Evolutionary conservation across 2,797 vertebrate genomes (phyloP), one percentile per base, ranked within the genome.

Genomic region (Microhierax caerulescens): DNA sequence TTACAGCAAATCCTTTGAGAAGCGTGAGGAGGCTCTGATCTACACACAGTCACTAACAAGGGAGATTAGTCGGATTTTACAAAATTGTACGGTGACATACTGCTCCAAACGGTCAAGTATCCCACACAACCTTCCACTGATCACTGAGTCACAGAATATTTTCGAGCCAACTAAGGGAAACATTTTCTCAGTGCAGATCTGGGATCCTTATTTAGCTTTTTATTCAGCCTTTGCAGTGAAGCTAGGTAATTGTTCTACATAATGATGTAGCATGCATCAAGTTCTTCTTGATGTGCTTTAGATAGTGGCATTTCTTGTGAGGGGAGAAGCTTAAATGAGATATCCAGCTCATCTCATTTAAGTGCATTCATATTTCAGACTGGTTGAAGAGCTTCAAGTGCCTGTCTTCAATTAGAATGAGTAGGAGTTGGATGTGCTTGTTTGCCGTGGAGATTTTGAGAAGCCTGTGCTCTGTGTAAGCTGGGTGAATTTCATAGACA

Each of bases 221-320:
- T 87, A 89, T 82, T 85, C 93, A 87, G 63, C 37, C 70, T 87
- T 93, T 72, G 27, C 83, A 85, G 50, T 65, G 56, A 91, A 91
- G n/a, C 70, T 91, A 69, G 83, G 84, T 95, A 96, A 95, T 89
- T 96, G 88, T 92, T 97, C 75, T 72, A 23, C 64, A 68, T 92
- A 97, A 93, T 85, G 92, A 88, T 82, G 72, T 68, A 87, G 80
- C 64, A 67, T 80, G 60, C 70, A 87, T 89, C 83, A 89, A 87
- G 93, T 83, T 93, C 64, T 64, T 86, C 73, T 61, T 85, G 83
- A 93, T 74, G 68, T 13, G 53, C 88, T 91, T 95, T 70, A 87
- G 88, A 72, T 92, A 87, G 75, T 34, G n/a, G 75, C 69, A 81
- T 96, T 91, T 93, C 79, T 88, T 72, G 57, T 36, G 82, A 94